Evolutionary conservation across 2,888 invertebrate species (phyloP), one percentile per base, ranked within the genome.

Genomic region (Ypsolopha sequella): DNA sequence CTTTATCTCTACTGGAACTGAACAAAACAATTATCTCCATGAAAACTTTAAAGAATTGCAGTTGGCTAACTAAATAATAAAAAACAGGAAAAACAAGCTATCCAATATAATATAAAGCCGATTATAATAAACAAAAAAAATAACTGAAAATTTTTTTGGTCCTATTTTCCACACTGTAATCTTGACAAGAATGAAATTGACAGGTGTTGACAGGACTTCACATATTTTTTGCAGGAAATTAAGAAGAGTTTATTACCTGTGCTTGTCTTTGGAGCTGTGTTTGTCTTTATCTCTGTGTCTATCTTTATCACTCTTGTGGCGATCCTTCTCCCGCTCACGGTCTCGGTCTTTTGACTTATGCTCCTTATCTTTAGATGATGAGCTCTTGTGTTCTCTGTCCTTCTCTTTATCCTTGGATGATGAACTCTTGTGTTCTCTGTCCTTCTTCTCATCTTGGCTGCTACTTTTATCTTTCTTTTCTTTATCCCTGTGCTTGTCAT

Each of bases 231-330:
- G n/a, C 7, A 50, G 6, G 24, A 14, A 50, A 39, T 6, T 47
- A 44, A 36, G 39, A 44, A 24, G 48, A 43, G 56, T 41, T 45
- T 36, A 52, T 50, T 74, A 89, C 76, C 87, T 89, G 61, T 90
- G 89, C 63, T 88, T 91, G 52, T 90, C 90, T 66, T 89, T 90
- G 49, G 82, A 82, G 62, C 78, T 80, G 54, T 73, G 69, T 57
- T 64, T 71, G 36, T 76, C 73, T 55, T 75, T 78, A 52, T 88
- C 87, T 60, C 77, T 87, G 58, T 88, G 82, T 60, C 80, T 87
- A 50, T 87, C 85, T 58, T 76, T 81, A 50, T 84, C 84, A 63
- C 77, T 84, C 54, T 62, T 68, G 50, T 73, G 69, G 46, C 78
- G 79, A 54, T 80, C 87, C 64, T 71, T 86, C 52, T 80, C 80